Conservation (phyloP, 1,140 invertebrate genomes). For the Aradophagus sp. region DNA sequence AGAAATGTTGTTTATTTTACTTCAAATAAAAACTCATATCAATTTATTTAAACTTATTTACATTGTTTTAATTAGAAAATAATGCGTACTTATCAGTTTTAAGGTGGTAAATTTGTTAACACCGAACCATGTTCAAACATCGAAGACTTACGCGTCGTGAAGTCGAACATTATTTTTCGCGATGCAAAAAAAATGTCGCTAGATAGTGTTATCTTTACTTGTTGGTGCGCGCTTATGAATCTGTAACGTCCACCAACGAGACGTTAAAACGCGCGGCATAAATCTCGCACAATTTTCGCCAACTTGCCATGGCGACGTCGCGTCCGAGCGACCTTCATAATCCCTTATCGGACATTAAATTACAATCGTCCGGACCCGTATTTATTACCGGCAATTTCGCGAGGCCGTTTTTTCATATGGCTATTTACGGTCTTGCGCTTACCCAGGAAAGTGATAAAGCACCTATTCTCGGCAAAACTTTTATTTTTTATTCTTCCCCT, state of each 20-base stretch:
- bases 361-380: slow-evolving; percentile 13
- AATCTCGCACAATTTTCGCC: slow-evolving; percentile 48
- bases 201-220: slow-evolving; percentile 41
- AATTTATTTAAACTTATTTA: too few relatives aligned
- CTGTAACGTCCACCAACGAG: slow-evolving; percentile 56
- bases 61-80: too few relatives aligned
- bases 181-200: too few relatives aligned
- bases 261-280: slow-evolving; percentile 33
- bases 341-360: slow-evolving; percentile 26
- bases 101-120: too few relatives aligned
- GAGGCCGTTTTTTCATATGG: background rate
- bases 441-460: too few relatives aligned
- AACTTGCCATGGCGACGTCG: slow-evolving; percentile 10
- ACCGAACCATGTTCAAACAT: too few relatives aligned
- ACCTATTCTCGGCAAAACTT: too few relatives aligned
- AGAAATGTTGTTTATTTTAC: too few relatives aligned
- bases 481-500: too few relatives aligned
- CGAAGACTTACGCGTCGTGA: slow-evolving; percentile 2
- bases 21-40: too few relatives aligned
- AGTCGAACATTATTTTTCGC: too few relatives aligned
- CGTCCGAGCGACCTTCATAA: slow-evolving; percentile 25
- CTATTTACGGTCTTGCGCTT: slow-evolving; percentile 1
- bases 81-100: too few relatives aligned
- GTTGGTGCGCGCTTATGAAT: slow-evolving; percentile 60
- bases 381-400: slow-evolving; percentile 9